A percentile compares a stretch with the other conserved stretches of the same genome.
Conservation (phyloP, 1,140 invertebrate genomes). For the Asobara japonica region DNA sequence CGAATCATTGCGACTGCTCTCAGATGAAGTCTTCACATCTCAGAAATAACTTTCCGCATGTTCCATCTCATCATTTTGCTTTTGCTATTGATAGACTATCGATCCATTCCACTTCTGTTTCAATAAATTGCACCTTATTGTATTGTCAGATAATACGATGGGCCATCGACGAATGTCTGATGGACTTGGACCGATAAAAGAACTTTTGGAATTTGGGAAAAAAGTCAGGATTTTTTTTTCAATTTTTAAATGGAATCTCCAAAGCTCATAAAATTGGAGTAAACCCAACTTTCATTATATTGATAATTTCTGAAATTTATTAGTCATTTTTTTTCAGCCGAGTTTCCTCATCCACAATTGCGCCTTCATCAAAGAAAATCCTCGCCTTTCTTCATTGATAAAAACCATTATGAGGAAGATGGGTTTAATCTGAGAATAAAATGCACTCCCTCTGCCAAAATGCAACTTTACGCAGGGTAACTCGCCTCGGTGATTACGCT, state of each 20-base stretch:
- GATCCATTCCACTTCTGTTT: not conserved
- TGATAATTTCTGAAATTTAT: too few species aligned
- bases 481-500: conserved; percentile 52
- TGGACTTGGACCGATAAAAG: too few species aligned
- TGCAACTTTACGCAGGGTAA: conserved; percentile 55
- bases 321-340: too few species aligned
- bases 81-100: not conserved
- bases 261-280: too few species aligned
- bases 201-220: too few species aligned
- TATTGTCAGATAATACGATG: not conserved
- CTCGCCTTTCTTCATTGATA: not conserved
- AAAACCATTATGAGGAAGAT: not conserved
- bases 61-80: not conserved
- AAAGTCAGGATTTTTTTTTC: too few species aligned
- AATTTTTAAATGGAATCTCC: too few species aligned
- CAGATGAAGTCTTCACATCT: not conserved
- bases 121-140: not conserved
- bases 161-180: too few species aligned
- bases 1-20: not conserved
- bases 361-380: too few species aligned
- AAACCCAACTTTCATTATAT: too few species aligned
- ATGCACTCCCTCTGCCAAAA: conserved; percentile 47
- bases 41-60: not conserved
- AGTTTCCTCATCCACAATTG: too few species aligned
- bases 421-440: conserved; percentile 2